phyloP scores from a whole-genome alignment of 1,140 invertebrate genomes.

The Heterodera schachtii region DNA sequence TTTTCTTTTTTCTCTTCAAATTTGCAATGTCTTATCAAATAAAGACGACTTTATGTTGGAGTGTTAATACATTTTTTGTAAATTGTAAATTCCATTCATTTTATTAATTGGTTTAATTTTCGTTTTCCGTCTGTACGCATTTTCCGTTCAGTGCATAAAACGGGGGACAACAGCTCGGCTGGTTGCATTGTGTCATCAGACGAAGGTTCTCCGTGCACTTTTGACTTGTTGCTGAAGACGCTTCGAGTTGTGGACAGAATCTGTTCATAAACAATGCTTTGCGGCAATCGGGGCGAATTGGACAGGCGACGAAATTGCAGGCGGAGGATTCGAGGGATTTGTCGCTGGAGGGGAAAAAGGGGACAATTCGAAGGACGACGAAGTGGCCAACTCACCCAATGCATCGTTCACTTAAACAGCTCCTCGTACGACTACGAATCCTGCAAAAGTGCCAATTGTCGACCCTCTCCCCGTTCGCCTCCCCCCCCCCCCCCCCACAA shows the following conservation, averaged over 20 bases:
- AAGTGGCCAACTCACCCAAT: background rate
- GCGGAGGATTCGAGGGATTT: conserved; percentile 56
- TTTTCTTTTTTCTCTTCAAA: background rate
- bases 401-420: conserved; percentile 53
- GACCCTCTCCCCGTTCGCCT: too few relatives aligned
- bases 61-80: background rate
- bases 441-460: background rate
- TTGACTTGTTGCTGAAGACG: background rate
- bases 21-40: background rate
- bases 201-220: background rate
- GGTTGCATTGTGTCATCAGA: conserved; percentile 50
- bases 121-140: conserved; percentile 46
- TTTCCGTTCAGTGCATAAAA: conserved; percentile 51
- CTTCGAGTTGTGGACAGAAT: conserved; percentile 40
- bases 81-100: conserved; percentile 29
- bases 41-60: background rate
- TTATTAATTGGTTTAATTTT: conserved; percentile 35
- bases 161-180: conserved; percentile 59
- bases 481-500: background rate
- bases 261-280: conserved; percentile 52
- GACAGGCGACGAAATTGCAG: conserved; percentile 61
- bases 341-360: conserved; percentile 45
- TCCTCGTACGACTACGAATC: conserved; percentile 50
- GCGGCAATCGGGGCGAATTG: conserved; percentile 49
- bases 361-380: background rate